These are phyloP conservation scores for Temnopleurus reevesii DNA, from an alignment of 53 echinoderm and acorn worm species.

Conservation along the genomic window DNA sequence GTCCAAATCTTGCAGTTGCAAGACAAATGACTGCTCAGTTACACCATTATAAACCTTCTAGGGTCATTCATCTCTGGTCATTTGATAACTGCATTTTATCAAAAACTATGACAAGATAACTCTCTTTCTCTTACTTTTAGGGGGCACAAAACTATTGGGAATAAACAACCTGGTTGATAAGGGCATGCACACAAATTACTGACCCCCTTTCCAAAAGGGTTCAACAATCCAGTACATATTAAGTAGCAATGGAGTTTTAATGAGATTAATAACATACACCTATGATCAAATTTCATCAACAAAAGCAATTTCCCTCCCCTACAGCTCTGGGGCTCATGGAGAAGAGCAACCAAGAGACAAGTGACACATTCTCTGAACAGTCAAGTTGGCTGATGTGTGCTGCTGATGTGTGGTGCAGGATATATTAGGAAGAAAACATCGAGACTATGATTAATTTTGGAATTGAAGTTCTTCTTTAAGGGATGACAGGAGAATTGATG, in stretches of 20 bases:
- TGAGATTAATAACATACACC: too few species aligned
- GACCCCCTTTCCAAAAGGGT: not conserved
- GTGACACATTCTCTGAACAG: not conserved
- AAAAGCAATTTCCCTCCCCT: not conserved
- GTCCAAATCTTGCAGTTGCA: not conserved
- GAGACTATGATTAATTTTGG: constrained; percentile 22
- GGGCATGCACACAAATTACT: not conserved
- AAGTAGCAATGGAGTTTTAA: too few species aligned
- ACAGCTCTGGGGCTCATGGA: not conserved
- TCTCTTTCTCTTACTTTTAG: too few species aligned
- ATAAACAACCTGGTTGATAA: too few species aligned
- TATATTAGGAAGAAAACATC: not conserved
- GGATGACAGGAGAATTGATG: constrained; percentile 27
- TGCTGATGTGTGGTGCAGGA: not conserved
- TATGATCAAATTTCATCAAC: not conserved
- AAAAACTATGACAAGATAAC: not conserved
- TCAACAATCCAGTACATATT: not conserved
- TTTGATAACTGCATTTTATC: not conserved
- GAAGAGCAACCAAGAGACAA: not conserved
- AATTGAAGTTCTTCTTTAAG: constrained; percentile 15
- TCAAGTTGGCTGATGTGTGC: too few species aligned
- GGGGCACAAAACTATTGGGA: too few species aligned
- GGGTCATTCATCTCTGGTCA: not conserved
- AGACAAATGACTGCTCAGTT: not conserved
- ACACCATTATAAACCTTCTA: not conserved